Evolutionary conservation across 2,888 invertebrate species (phyloP).

Genomic region (Lasioglossum oenotherae): DNA sequence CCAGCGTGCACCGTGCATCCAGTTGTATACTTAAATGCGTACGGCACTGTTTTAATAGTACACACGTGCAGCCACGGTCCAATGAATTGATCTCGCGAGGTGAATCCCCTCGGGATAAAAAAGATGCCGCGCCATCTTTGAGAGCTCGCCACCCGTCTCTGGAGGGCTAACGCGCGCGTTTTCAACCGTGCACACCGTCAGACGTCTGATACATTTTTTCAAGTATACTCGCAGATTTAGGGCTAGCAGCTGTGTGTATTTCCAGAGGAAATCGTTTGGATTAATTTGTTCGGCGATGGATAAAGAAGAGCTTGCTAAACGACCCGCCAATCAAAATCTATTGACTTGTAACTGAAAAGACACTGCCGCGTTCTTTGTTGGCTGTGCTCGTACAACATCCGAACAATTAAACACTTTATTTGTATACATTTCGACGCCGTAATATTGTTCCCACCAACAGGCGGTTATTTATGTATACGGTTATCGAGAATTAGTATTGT

Average conservation of each 20-base stretch:
- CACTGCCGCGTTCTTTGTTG: background rate
- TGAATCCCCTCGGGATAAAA: conserved; percentile 51
- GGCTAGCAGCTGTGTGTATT: background rate
- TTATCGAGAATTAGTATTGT: background rate
- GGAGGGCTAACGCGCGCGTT: conserved; percentile 45
- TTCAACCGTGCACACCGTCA: conserved; percentile 36
- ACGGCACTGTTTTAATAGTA: conserved; percentile 72
- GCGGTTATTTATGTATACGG: no score
- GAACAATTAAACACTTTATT: background rate
- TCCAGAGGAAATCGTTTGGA: background rate
- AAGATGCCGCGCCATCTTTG: conserved; percentile 63
- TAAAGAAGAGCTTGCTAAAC: background rate
- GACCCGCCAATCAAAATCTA: background rate
- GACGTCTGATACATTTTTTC: conserved; percentile 9
- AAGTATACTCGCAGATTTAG: background rate
- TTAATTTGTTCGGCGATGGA: background rate
- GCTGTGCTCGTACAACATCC: background rate
- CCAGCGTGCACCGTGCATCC: conserved; percentile 76
- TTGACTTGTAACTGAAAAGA: background rate
- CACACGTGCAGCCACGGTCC: conserved; percentile 72
- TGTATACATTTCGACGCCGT: background rate
- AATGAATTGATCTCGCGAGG: conserved; percentile 67
- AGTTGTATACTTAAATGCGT: conserved; percentile 76
- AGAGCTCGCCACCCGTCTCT: conserved; percentile 35
- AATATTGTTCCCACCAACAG: background rate